Base-by-base conservation (phyloP, 1,140 invertebrate genomes). In the Aphaenogaster rudis region DNA sequence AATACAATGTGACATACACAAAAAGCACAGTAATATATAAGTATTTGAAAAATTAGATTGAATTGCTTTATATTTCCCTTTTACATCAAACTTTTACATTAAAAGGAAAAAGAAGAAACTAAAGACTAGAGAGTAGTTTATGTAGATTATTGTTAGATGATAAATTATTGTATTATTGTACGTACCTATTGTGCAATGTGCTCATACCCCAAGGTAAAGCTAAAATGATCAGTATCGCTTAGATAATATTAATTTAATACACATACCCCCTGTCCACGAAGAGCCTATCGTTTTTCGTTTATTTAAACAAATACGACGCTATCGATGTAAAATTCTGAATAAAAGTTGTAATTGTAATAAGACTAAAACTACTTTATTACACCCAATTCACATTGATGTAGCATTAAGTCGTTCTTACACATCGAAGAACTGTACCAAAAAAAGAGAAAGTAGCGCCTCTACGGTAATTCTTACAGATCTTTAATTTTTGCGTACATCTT, bases 331-430 rank as follows among this genome's bases (percentile, higher is more conserved):
- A 91, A 93, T 93, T 88, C 87, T 89, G 80, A 92, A 89, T 91
- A 88, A 92, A 91, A 85, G 91, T 91, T 93, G 91, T 94, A 93
- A 93, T 91, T 93, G 91, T 94, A 93, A 93, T 91, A 91, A 86
- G 92, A 91, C 88, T 91, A 92, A 59, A 93, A 94, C 93, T 93
- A 94, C 93, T 93, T 92, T 93, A 93, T 92, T 93, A 76, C 88
- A 84, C 42, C 69, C 50, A 67, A 67, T 84, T 79, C 59, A 66
- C 54, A 72, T 69, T n/a, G 13, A 87, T 52, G 39, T 59, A 61
- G 13, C 50, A 21, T 59, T 45, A 71, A 52, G n/a, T 39, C 48
- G 6, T 52, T 59, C 72, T 82, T 52, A 48, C 9, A 50, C 42
- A 61, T 33, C 21, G 13, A 72, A 50, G 13, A 33, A 33, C 5